Base-by-base conservation (phyloP, 2,797 vertebrate genomes). In the Malacoraja senta region DNA sequence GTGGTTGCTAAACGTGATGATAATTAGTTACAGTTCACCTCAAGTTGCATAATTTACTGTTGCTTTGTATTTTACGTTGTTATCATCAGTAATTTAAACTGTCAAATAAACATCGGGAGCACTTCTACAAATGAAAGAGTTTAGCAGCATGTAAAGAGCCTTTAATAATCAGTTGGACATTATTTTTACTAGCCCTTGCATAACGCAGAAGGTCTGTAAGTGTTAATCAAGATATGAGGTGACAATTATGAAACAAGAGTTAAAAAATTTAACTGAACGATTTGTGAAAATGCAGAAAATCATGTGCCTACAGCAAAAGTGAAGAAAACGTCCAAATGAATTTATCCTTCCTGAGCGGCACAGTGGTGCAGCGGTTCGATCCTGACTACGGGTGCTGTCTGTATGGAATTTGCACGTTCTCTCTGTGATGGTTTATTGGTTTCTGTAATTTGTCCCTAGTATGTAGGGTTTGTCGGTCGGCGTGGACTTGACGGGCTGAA, bases 51-150 rank as follows among this genome's bases (percentile, higher is more conserved):
- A 58, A 86, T 61, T 63, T 63, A 63, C 83, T 84, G 81, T 8
- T 53, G 17, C 26, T 84, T 29, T 63, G 58, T 61, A 26, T 53
- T 12, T 38, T 38, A 80, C 35, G 7, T 80, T 80, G 7, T 4
- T 58, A 63, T 63, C 8, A 86, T 61, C 53, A 63, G 53, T 63
- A 61, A 86, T 86, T 86, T 86, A 86, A 15, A 63, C 26, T 53
- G 58, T 63, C 83, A 86, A 63, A n/a, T 86, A 86, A 63, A n/a
- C 9, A 86, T 80, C 17, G 8, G 78, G 78, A 21, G 78, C 44
- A 81, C 38, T 81, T 81, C 38, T 81, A 44, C 79, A 81, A 81
- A 81, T 63, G 61, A 86, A 63, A 84, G 44, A 86, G 53, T 86
- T 63, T n/a, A 19, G 65, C 12, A 88, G 61, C 58, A 17, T 0